A percentile compares a stretch with the other conserved stretches of the same genome.
These are phyloP conservation scores for Chesias legatella DNA, from an alignment of 2,888 invertebrate species.

Conservation along the genomic window DNA sequence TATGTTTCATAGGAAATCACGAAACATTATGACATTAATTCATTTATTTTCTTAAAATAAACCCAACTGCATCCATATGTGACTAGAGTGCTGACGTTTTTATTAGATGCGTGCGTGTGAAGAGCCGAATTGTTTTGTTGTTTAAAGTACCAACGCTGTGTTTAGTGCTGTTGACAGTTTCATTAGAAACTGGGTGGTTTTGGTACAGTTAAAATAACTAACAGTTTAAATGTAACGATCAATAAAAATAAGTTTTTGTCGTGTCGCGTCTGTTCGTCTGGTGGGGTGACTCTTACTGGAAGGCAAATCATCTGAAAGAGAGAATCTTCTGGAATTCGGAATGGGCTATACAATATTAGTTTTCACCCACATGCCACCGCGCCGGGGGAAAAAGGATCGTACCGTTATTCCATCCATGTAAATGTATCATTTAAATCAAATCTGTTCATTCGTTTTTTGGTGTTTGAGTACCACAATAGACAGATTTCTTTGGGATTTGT, in stretches of 20 bases:
- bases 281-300: neutral
- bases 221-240: no score
- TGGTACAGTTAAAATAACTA: constrained; percentile 26
- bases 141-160: constrained; percentile 69
- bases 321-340: no score
- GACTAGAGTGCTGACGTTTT: constrained; percentile 62
- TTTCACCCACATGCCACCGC: no score
- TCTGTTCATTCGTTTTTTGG: no score
- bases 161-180: constrained; percentile 66
- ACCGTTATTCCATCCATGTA: no score
- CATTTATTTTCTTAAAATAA: constrained; percentile 43
- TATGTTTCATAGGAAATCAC: constrained; percentile 22
- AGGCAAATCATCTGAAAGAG: no score
- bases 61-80: constrained; percentile 54
- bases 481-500: no score
- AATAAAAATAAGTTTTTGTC: no score
- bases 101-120: constrained; percentile 63
- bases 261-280: neutral
- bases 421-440: no score
- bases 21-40: constrained; percentile 27
- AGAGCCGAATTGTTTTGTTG: constrained; percentile 61
- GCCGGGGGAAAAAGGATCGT: no score
- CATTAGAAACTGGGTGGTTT: constrained; percentile 46
- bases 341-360: no score
- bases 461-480: no score